These are phyloP conservation scores for Tupiocoris notatus DNA, from an alignment of 2,888 invertebrate genomes.

Conservation along the genomic window DNA sequence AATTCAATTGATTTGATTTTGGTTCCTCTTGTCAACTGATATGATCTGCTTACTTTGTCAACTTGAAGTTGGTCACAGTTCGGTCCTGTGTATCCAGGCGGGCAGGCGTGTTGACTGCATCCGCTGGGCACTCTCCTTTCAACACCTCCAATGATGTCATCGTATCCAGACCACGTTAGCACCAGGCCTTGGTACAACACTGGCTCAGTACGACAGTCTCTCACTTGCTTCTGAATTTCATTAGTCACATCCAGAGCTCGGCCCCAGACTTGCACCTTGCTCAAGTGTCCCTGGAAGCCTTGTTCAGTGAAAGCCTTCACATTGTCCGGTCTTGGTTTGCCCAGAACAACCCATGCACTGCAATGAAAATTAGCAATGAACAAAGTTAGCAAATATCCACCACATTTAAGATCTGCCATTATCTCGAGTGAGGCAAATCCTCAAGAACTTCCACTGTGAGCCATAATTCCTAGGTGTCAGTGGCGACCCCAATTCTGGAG, in stretches of 20 bases:
- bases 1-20: no score
- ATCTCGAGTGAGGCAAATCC: no score
- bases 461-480: no score
- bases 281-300: constrained; percentile 94
- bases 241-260: constrained; percentile 86
- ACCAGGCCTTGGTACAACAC: constrained; percentile 82
- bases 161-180: constrained; percentile 92
- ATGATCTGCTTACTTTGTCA: constrained; percentile 68
- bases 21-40: no score
- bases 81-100: constrained; percentile 79
- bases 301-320: constrained; percentile 76
- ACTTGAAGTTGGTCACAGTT: constrained; percentile 82
- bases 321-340: constrained; percentile 80
- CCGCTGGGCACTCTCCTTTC: constrained; percentile 88
- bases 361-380: constrained; percentile 50
- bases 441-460: no score
- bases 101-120: constrained; percentile 86
- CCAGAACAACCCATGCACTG: constrained; percentile 88
- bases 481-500: no score
- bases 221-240: constrained; percentile 87
- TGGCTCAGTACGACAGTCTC: constrained; percentile 88
- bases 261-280: constrained; percentile 93
- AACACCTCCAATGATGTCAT: constrained; percentile 82
- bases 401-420: no score
- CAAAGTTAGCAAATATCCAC: not conserved